phyloP scores from a whole-genome alignment of 2,797 vertebrate species.

The Peromyscus eremicus region DNA sequence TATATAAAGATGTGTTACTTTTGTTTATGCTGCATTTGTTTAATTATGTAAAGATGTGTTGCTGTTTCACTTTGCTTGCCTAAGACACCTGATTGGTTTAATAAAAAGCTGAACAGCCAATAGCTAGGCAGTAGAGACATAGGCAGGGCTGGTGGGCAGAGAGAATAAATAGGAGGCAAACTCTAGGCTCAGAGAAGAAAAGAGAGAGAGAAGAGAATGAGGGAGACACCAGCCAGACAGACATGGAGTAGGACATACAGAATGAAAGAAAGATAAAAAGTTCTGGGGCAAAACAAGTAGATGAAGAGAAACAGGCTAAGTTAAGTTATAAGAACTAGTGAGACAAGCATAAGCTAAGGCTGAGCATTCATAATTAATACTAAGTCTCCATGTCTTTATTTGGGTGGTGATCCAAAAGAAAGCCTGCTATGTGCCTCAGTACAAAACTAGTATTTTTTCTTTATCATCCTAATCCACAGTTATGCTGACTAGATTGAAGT shows the following conservation, averaged over 20 bases:
- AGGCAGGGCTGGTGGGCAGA: not conserved
- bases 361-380: not conserved
- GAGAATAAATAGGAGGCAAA: not conserved
- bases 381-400: not conserved
- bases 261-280: not conserved
- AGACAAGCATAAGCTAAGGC: not conserved
- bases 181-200: not conserved
- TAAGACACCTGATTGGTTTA: not conserved
- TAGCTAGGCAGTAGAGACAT: not conserved
- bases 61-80: not conserved
- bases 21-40: no score
- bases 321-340: not conserved
- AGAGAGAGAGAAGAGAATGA: not conserved
- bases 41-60: not conserved
- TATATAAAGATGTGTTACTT: not conserved
- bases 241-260: not conserved
- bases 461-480: not conserved
- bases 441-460: slow-evolving; percentile 25
- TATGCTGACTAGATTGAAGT: not conserved
- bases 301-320: not conserved
- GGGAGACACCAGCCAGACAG: not conserved
- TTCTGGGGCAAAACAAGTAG: not conserved
- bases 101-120: not conserved
- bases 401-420: not conserved
- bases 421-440: not conserved